phyloP scores from a whole-genome alignment of 2,113 vertebrate species.

The Platichthys flesus region DNA sequence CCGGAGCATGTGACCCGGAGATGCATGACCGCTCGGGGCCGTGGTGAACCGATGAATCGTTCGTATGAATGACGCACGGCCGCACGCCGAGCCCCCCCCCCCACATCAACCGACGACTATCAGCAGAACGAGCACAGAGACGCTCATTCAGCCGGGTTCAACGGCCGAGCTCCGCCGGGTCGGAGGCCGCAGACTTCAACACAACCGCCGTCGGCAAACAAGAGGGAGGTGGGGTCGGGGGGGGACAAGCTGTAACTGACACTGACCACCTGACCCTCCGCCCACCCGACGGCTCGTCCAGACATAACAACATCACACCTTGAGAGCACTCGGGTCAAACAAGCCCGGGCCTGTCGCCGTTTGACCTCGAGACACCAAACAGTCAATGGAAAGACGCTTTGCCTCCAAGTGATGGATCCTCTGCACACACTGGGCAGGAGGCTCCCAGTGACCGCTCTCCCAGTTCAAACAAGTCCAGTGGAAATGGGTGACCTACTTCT shows the following conservation, averaged over 20 bases:
- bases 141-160: constrained; percentile 30
- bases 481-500: constrained; percentile 54
- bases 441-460: background rate
- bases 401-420: background rate
- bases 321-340: constrained; percentile 43
- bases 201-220: constrained; percentile 35
- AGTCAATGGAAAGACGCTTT: constrained; percentile 5
- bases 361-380: constrained; percentile 29
- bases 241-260: constrained; percentile 28
- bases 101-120: constrained; percentile 29
- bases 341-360: constrained; percentile 54
- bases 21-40: constrained; percentile 29
- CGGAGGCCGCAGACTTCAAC: constrained; percentile 37
- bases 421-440: constrained; percentile 35
- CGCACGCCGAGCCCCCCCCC: constrained; percentile 27
- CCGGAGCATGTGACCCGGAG: constrained; percentile 39
- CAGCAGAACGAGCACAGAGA: constrained; percentile 36
- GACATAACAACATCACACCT: constrained; percentile 59
- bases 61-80: constrained; percentile 40
- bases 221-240: constrained; percentile 2
- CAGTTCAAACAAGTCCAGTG: constrained; percentile 12
- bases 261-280: constrained; percentile 45
- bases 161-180: background rate
- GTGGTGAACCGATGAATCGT: constrained; percentile 24
- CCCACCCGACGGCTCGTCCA: constrained; percentile 34